Percentiles rank a stretch among this genome's conserved stretches.
phyloP scores from a whole-genome alignment of 1,140 invertebrate genomes.

The Parasteatoda tepidariorum region DNA sequence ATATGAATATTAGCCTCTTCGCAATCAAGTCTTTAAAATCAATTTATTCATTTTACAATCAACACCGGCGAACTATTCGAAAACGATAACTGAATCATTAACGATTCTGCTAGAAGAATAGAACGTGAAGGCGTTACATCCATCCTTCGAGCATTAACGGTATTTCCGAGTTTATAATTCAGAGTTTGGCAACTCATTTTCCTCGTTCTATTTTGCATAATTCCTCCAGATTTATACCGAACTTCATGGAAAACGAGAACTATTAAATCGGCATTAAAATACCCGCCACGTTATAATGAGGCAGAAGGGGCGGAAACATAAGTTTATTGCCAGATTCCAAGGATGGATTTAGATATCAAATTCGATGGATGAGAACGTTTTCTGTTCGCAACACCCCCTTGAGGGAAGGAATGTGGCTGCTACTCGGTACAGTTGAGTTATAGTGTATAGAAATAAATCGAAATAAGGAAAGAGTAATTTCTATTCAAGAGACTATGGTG shows the following conservation, averaged over 20 bases:
- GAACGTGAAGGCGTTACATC: too few species aligned
- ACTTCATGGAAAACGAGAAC: background rate
- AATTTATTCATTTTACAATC: background rate
- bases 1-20: too few species aligned
- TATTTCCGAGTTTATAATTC: background rate
- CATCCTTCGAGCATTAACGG: background rate
- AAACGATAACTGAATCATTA: background rate
- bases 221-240: background rate
- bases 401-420: too few species aligned
- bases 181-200: background rate
- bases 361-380: background rate
- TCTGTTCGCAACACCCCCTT: too few species aligned
- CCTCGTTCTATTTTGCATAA: slow-evolving; percentile 8
- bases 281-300: slow-evolving; percentile 5
- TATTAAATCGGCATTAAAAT: slow-evolving; percentile 32
- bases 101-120: background rate
- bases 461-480: too few species aligned
- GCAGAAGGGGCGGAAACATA: background rate
- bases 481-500: too few species aligned
- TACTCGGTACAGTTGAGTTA: too few species aligned
- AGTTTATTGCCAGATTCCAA: slow-evolving; percentile 8
- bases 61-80: background rate
- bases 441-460: too few species aligned
- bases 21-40: too few species aligned
- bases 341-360: background rate